These are phyloP conservation scores for Epinephelus awoara DNA, from an alignment of 2,797 vertebrate genomes.

Conservation along the genomic window DNA sequence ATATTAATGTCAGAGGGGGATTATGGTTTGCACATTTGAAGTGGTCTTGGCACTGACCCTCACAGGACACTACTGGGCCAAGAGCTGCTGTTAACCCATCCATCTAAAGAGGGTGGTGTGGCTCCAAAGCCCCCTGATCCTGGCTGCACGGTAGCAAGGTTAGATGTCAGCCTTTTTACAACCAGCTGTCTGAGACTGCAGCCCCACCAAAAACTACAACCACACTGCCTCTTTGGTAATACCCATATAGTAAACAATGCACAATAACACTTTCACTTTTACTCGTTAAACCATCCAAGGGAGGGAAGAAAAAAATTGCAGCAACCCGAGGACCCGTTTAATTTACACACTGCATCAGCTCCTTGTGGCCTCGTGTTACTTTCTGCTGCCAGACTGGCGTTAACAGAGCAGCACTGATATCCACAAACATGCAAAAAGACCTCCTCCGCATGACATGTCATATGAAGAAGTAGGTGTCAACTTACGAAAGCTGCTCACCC, in stretches of 20 bases:
- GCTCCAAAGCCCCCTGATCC: constrained; percentile 76
- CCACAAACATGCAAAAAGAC: constrained; percentile 86
- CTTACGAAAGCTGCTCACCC: constrained; percentile 85
- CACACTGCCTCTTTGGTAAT: constrained; percentile 23
- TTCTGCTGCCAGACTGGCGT: constrained; percentile 89
- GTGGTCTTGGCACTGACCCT: constrained; percentile 71
- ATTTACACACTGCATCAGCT: constrained; percentile 84
- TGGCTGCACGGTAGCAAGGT: constrained; percentile 73
- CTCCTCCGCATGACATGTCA: constrained; percentile 82
- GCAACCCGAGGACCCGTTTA: constrained; percentile 69
- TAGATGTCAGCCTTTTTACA: constrained; percentile 76
- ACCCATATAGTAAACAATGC: constrained; percentile 72
- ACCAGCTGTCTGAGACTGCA: constrained; percentile 78
- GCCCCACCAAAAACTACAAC: constrained; percentile 36
- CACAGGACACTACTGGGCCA: constrained; percentile 61
- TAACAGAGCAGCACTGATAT: constrained; percentile 81
- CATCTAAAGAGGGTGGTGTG: constrained; percentile 70
- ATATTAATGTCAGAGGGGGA: constrained; percentile 81
- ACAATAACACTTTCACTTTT: constrained; percentile 37
- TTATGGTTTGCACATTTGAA: constrained; percentile 81
- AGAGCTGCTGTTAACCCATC: constrained; percentile 63
- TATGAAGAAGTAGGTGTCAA: constrained; percentile 75
- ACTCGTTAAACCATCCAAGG: constrained; percentile 55
- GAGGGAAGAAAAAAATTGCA: constrained; percentile 14
- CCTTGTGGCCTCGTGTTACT: constrained; percentile 87